These are phyloP conservation scores for Cydia splendana DNA, from an alignment of 1,140 invertebrate genomes.

Conservation along the genomic window DNA sequence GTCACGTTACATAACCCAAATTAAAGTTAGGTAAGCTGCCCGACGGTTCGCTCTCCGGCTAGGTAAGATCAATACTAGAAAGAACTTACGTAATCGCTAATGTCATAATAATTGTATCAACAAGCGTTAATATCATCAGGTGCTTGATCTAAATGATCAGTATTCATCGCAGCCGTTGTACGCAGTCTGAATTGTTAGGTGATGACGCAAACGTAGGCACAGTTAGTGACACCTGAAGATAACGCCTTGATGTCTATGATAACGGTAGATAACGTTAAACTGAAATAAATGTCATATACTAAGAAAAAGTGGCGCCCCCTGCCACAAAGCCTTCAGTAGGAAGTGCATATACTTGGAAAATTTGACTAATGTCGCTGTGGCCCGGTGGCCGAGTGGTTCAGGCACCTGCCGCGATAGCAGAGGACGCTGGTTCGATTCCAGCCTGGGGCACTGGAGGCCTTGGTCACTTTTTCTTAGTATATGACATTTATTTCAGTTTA, in stretches of 20 bases:
- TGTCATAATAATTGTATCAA: conserved; percentile 24
- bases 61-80: conserved; percentile 24
- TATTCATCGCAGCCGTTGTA: background rate
- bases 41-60: background rate
- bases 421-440: too few relatives aligned
- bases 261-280: background rate
- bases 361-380: too few relatives aligned
- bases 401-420: too few relatives aligned
- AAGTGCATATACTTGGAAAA: too few relatives aligned
- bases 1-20: background rate
- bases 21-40: conserved; percentile 8
- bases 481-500: too few relatives aligned
- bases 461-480: too few relatives aligned
- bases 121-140: conserved; percentile 23
- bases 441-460: too few relatives aligned
- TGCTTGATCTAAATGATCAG: conserved; percentile 6
- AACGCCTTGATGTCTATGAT: background rate
- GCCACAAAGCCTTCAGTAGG: too few relatives aligned
- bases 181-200: background rate
- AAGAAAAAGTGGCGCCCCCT: too few relatives aligned
- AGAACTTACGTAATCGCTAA: conserved; percentile 7
- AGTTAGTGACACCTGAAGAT: conserved; percentile 2
- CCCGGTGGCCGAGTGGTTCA: too few relatives aligned
- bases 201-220: conserved; percentile 19
- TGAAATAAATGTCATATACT: too few relatives aligned